phyloP scores from a whole-genome alignment of 2,797 vertebrate genomes.

The Pangasius djambal region DNA sequence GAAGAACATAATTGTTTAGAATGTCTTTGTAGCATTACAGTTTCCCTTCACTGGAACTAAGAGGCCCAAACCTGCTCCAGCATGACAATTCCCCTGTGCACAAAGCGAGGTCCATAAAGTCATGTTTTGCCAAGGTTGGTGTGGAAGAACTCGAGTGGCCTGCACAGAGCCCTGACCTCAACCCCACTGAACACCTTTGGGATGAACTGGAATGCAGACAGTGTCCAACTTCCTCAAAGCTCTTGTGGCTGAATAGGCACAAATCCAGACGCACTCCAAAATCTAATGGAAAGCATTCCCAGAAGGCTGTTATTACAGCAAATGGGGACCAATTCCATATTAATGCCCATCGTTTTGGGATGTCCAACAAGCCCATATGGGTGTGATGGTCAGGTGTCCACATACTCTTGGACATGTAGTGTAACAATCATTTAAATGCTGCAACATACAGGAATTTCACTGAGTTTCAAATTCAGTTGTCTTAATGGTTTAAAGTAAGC shows the following conservation, averaged over 20 bases:
- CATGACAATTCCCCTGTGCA: not conserved
- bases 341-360: not conserved
- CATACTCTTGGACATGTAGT: not conserved
- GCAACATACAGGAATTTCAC: no score
- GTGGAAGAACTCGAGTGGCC: not conserved
- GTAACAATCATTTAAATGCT: not conserved
- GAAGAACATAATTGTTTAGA: not conserved
- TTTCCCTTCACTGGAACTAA: not conserved
- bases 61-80: not conserved
- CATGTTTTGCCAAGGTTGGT: not conserved
- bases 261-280: not conserved
- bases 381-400: not conserved
- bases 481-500: not conserved
- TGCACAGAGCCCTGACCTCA: not conserved
- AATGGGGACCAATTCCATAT: not conserved
- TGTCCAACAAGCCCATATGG: not conserved
- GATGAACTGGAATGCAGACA: not conserved
- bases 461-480: no score
- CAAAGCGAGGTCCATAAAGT: not conserved
- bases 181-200: not conserved
- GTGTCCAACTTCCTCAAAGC: not conserved
- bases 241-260: not conserved
- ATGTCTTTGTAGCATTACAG: not conserved
- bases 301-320: not conserved
- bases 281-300: not conserved